Evolutionary conservation across 2,797 vertebrate species (phyloP).

Genomic region (Hydrophis major): DNA sequence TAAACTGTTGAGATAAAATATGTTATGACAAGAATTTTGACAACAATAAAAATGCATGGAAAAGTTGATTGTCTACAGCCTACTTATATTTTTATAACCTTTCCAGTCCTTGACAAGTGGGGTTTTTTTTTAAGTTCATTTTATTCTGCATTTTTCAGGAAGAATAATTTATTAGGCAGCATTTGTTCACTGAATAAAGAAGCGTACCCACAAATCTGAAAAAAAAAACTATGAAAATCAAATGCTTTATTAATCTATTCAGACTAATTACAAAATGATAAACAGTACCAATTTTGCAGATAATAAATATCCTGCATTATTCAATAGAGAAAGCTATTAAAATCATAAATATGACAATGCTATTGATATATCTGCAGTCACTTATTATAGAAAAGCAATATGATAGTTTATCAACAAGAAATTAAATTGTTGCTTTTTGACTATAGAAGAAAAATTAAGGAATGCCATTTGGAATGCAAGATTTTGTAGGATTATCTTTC

Average conservation of each 20-base stretch:
- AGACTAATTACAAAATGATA: constrained; percentile 52
- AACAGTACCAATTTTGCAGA: constrained; percentile 41
- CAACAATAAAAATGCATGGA: constrained; percentile 7
- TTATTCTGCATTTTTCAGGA: constrained; percentile 22
- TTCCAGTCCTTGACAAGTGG: background rate
- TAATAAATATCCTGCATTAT: constrained; percentile 36
- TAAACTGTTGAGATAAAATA: background rate
- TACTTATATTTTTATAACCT: background rate
- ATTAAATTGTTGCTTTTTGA: background rate
- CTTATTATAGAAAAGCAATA: constrained; percentile 38
- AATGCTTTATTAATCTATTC: constrained; percentile 33
- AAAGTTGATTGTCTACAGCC: background rate
- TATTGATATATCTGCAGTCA: background rate
- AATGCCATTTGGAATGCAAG: background rate
- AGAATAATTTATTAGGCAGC: constrained; percentile 25
- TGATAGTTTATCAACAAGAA: constrained; percentile 8
- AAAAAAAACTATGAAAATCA: constrained; percentile 15
- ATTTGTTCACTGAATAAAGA: constrained; percentile 39
- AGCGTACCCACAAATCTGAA: constrained; percentile 24
- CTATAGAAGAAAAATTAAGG: background rate
- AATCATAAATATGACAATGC: constrained; percentile 31
- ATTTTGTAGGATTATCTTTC: background rate
- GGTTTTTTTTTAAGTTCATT: background rate
- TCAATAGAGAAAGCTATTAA: constrained; percentile 20
- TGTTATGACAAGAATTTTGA: background rate